Evolutionary conservation across 2,113 vertebrate species (phyloP), one percentile per base, ranked within the genome.

Genomic region (Pungitius pungitius): DNA sequence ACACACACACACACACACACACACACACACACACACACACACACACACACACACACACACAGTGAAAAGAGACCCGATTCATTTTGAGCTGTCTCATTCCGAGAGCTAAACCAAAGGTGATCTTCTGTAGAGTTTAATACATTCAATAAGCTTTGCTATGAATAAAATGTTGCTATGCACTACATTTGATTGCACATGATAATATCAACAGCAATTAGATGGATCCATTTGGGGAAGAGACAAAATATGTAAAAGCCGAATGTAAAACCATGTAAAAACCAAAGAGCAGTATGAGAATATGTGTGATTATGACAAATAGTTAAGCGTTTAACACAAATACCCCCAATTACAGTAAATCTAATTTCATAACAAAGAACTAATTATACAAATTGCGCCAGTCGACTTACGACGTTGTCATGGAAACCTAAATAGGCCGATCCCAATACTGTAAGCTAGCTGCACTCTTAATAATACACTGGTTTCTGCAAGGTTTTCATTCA

Each of bases 261-360:
- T 30, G 24, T 45, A 56, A 71, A 49, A 66, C n/a, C n/a, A n/a
- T n/a, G n/a, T n/a, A n/a, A n/a, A 63, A 71, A 40, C 49, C 11
- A 68, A 73, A 43, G 43, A 15, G 4, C 17, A 10, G 22, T 68
- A 73, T 58, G 22, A 2, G 17, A 66, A 30, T 30, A 30, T 30
- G 30, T 30, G 30, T 30, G 30, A 30, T 30, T 30, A n/a, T n/a
- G n/a, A n/a, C n/a, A n/a, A n/a, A n/a, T n/a, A n/a, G n/a, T n/a
- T n/a, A n/a, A n/a, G n/a, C n/a, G n/a, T n/a, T n/a, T n/a, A n/a
- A n/a, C n/a, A n/a, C n/a, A n/a, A n/a, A n/a, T n/a, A n/a, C n/a
- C n/a, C n/a, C n/a, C n/a, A n/a, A n/a, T n/a, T n/a, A n/a, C n/a
- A n/a, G n/a, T n/a, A n/a, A n/a, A n/a, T n/a, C n/a, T n/a, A n/a